Conservation (phyloP, 2,797 vertebrate genomes). For the Coccyzus lansbergi region DNA sequence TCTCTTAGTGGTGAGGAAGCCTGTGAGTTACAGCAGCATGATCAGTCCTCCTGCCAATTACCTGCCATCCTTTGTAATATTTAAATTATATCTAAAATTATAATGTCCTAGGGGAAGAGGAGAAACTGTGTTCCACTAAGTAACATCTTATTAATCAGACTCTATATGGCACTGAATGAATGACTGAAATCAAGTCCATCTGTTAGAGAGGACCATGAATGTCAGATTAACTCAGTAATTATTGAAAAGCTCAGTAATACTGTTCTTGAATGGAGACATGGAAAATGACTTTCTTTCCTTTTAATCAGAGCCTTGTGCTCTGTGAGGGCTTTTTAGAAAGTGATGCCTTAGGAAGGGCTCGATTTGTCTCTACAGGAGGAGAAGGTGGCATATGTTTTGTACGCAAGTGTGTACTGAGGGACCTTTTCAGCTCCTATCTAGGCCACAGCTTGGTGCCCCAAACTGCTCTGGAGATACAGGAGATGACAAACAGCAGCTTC, state of each 20-base stretch:
- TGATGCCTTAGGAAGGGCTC: not conserved
- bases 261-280: not conserved
- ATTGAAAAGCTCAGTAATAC: constrained; percentile 37
- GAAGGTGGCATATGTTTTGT: fast-evolving
- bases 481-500: not conserved
- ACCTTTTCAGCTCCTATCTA: not conserved
- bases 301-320: constrained; percentile 14
- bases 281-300: constrained; percentile 16
- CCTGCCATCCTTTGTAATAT: not conserved
- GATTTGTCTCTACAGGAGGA: not conserved
- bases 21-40: not conserved
- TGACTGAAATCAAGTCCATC: constrained; percentile 22
- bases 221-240: constrained; percentile 63
- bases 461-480: not conserved
- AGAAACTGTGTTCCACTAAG: constrained; percentile 20
- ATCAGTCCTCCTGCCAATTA: not conserved
- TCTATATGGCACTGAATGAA: not conserved
- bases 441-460: not conserved
- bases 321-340: not conserved
- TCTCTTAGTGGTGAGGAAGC: not conserved
- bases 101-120: constrained; percentile 21
- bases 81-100: constrained; percentile 17
- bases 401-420: too few relatives aligned
- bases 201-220: constrained; percentile 27
- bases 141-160: constrained; percentile 51